A percentile compares a stretch with the other conserved stretches of the same genome.
These are phyloP conservation scores for Palloptera scutellata DNA, from an alignment of 2,888 invertebrate species.

Conservation along the genomic window DNA sequence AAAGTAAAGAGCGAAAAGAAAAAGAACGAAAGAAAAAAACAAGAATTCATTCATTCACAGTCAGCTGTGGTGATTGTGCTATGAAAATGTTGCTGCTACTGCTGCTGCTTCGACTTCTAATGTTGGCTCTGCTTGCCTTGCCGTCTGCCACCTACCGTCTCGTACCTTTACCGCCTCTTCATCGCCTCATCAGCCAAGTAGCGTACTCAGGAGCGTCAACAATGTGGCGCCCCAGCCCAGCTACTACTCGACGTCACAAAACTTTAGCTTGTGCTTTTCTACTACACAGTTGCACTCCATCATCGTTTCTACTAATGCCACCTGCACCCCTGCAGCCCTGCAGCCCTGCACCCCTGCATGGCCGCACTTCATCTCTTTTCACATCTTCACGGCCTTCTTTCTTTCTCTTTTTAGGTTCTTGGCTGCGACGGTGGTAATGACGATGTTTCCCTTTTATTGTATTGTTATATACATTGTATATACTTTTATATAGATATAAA, in stretches of 20 bases:
- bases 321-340: no score
- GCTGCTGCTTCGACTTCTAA: not conserved
- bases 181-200: slow-evolving; percentile 6
- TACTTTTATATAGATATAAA: slow-evolving; percentile 2
- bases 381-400: no score
- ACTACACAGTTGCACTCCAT: not conserved
- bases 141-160: slow-evolving; percentile 4
- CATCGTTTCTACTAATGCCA: not conserved
- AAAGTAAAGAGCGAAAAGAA: no score
- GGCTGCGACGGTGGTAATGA: slow-evolving; percentile 12
- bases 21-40: not conserved
- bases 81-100: no score
- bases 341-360: no score
- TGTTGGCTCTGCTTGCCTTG: slow-evolving; percentile 2
- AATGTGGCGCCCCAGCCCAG: not conserved
- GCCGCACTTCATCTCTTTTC: no score
- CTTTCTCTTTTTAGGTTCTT: no score
- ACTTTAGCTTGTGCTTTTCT: not conserved
- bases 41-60: slow-evolving; percentile 23
- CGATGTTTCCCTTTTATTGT: slow-evolving; percentile 26
- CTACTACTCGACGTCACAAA: slow-evolving; percentile 1
- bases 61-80: slow-evolving; percentile 23
- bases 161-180: not conserved
- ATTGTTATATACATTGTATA: slow-evolving; percentile 24
- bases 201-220: not conserved